Evolutionary conservation across 2,113 vertebrate species (phyloP), one percentile per base, ranked within the genome.

Genomic region (Glaucomys volans): DNA sequence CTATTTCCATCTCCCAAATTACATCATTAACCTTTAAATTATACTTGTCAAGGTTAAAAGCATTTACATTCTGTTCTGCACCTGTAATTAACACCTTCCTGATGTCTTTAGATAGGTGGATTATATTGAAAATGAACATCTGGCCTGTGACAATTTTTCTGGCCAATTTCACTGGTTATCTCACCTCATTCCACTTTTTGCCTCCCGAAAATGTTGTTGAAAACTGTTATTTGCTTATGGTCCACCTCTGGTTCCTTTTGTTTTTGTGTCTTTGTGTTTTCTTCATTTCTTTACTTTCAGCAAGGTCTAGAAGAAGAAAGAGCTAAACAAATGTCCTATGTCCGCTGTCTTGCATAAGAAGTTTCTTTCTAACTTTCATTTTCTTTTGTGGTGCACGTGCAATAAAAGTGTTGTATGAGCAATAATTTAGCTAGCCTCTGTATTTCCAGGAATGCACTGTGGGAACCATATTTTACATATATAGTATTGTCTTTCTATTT

Each of bases 221-320:
- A 90, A 90, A 84, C 28, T 64, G 50, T 75, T 76, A 72, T 40
- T 90, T 91, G 32, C 62, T 95, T 16, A 76, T 93, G 14, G 30
- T 67, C 17, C 26, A 66, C 82, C 35, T 95, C 28, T 37, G 8
- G 5, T 59, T 83, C 40, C 32, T 44, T 91, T 82, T 86, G 6
- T 54, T 79, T 90, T 74, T 42, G 28, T 85, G 35, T 64, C 83
- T 66, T 90, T 59, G 47, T 81, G 28, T 8, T 42, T 71, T 52
- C 35, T 84, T 84, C 47, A 18, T 92, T 72, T 50, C 18, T 71
- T 96, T 66, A 76, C n/a, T 94, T 94, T 87, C 92, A 64, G 72
- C 57, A 84, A 85, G 5, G 66, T 76, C 71, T 92, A 47, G 22
- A 96, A 75, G 72, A 90, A 50, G 17, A 50, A 72, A 76, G n/a